Evolutionary conservation across 2,113 vertebrate species (phyloP), one percentile per base, ranked within the genome.

Genomic region (Struthidea cinerea): DNA sequence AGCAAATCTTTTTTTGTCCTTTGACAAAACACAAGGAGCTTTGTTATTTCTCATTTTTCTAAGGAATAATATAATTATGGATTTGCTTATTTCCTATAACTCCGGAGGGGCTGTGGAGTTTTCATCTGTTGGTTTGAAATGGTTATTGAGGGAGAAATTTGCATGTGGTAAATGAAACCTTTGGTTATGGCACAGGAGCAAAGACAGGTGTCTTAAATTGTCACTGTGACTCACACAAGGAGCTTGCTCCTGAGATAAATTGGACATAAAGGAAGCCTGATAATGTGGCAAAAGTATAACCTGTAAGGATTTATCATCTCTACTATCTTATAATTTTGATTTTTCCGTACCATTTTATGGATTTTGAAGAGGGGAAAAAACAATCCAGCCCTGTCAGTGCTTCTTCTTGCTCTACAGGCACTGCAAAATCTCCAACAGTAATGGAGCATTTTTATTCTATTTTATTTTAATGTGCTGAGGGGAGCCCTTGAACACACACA

Each of bases 201-300:
- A 65, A 94, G 87, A 53, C 65, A 75, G 87, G 69, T 85, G 70
- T 67, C 68, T 91, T 73, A 85, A 90, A 90, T 90, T 89, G 89
- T 85, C 64, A 7, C 73, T 64, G 64, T 90, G 87, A 87, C 87
- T 96, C 82, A 87, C 65, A 14, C 23, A n/a, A 82, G 46, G 74
- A 87, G 35, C 21, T 84, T 76, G 90, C 39, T 75, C 42, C 78
- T 16, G 44, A 74, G 67, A 69, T 46, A 57, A 93, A 67, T 32
- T 71, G 67, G 50, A 87, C 69, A 22, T 85, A 57, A 90, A 87
- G 65, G 35, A 53, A 69, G 33, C 42, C 63, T 74, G 67, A 47
- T 67, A 78, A 44, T 35, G 12, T 74, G 65, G 75, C 71, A 63
- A 21, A 93, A 90, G 57, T 47, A 16, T 50, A 87, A 77, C 30